A percentile compares a stretch with the other conserved stretches of the same genome.
Conservation (phyloP, 2,797 vertebrate genomes). For the Zenarchopterus dispar region DNA sequence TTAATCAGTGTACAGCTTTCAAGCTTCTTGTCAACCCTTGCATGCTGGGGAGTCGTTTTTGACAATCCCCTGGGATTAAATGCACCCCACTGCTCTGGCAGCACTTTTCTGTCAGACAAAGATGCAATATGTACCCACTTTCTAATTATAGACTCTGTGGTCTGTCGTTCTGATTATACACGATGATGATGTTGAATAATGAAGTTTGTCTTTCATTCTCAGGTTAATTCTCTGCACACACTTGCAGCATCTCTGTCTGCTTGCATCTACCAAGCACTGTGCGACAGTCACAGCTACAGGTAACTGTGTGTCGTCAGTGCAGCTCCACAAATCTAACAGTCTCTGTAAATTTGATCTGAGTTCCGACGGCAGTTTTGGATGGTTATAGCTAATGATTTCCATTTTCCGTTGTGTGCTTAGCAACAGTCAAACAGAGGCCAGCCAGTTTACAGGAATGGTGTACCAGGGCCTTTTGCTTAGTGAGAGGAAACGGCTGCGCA, state of each 20-base stretch:
- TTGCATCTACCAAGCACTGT: conserved; percentile 97
- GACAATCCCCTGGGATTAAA: too few species aligned
- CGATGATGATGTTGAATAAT: conserved; percentile 14
- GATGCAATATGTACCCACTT: not conserved
- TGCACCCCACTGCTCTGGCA: not conserved
- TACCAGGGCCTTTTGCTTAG: conserved; percentile 97
- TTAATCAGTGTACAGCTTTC: not conserved
- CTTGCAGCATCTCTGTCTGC: conserved; percentile 97
- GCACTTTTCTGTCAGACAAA: not conserved
- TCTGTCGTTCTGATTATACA: not conserved
- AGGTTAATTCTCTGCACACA: conserved; percentile 94
- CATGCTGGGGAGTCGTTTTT: not conserved
- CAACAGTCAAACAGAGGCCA: conserved; percentile 92
- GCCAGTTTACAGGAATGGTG: conserved; percentile 97
- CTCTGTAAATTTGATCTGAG: not conserved
- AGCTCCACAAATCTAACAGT: not conserved
- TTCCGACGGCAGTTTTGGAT: conserved; percentile 1
- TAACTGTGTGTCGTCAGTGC: conserved; percentile 65
- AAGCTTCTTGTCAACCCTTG: not conserved
- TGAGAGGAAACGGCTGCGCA: conserved; percentile 92
- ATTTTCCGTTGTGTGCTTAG: conserved; percentile 30
- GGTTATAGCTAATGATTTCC: not conserved
- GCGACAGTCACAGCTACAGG: conserved; percentile 99
- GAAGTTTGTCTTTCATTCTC: conserved; percentile 41
- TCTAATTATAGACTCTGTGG: not conserved